A percentile compares a stretch with the other conserved stretches of the same genome.
These are phyloP conservation scores for Auanema freiburgensis DNA, from an alignment of 2,888 invertebrate species.

Conservation along the genomic window DNA sequence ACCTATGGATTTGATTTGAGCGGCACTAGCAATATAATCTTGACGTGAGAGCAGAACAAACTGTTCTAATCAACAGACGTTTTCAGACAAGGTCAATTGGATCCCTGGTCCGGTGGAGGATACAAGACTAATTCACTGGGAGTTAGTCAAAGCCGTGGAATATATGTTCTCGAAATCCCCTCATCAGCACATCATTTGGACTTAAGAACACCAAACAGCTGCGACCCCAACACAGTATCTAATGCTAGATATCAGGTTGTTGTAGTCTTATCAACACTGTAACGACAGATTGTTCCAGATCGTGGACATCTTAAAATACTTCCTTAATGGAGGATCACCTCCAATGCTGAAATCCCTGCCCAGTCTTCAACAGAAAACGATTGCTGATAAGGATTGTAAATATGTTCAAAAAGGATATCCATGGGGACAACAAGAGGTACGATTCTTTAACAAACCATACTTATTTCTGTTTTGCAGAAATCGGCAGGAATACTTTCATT, in stretches of 20 bases:
- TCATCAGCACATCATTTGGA: slow-evolving; percentile 64
- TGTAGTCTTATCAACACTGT: background rate
- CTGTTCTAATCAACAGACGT: background rate
- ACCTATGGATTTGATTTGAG: slow-evolving; percentile 45
- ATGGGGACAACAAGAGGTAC: no score
- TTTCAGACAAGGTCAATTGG: slow-evolving; percentile 67
- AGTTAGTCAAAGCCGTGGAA: slow-evolving; percentile 11
- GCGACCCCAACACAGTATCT: slow-evolving; percentile 54
- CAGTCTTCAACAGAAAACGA: no score
- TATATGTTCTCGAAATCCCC: slow-evolving; percentile 36
- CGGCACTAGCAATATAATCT: slow-evolving; percentile 46
- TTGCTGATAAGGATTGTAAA: no score
- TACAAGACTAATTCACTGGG: slow-evolving; percentile 19
- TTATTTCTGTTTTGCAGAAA: no score
- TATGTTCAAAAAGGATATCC: no score
- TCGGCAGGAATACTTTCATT: no score
- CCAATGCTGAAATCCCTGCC: no score
- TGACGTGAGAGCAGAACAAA: slow-evolving; percentile 38
- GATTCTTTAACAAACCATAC: no score
- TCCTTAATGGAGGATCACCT: no score
- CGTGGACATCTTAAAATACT: no score
- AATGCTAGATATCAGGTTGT: slow-evolving; percentile 40
- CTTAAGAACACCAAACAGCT: slow-evolving; percentile 56
- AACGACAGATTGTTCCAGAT: background rate
- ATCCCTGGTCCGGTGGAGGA: slow-evolving; percentile 69